phyloP scores from a whole-genome alignment of 2,888 invertebrate species.

The Hoplodrina blanda region DNA sequence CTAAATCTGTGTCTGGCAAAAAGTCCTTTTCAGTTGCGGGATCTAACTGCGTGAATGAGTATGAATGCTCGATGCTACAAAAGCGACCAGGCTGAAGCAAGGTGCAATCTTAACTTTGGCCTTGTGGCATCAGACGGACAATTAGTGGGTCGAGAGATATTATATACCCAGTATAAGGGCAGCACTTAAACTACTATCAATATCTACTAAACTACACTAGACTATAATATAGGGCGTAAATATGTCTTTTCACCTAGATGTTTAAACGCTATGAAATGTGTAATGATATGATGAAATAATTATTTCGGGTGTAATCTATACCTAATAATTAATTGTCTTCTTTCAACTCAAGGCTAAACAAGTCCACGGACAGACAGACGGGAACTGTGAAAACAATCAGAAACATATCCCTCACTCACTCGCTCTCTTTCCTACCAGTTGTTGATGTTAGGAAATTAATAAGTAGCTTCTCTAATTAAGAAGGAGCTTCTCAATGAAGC shows the following conservation, averaged over 20 bases:
- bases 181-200: slow-evolving; percentile 77
- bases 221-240: slow-evolving; percentile 81
- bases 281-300: slow-evolving; percentile 87
- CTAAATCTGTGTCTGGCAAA: slow-evolving; percentile 12
- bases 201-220: slow-evolving; percentile 78
- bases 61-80: slow-evolving; percentile 15
- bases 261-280: slow-evolving; percentile 88
- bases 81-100: slow-evolving; percentile 25
- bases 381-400: slow-evolving; percentile 19
- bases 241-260: slow-evolving; percentile 84
- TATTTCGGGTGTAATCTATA: slow-evolving; percentile 76
- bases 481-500: not conserved
- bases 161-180: slow-evolving; percentile 77
- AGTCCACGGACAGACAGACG: slow-evolving; percentile 67
- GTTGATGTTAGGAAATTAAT: slow-evolving; percentile 19
- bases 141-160: slow-evolving; percentile 61
- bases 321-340: slow-evolving; percentile 65
- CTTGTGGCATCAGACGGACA: slow-evolving; percentile 43
- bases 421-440: slow-evolving; percentile 20
- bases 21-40: slow-evolving; percentile 15
- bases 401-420: slow-evolving; percentile 10
- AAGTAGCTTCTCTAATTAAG: too few relatives aligned
- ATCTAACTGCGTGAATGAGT: slow-evolving; percentile 18
- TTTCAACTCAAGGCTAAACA: slow-evolving; percentile 66
- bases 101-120: slow-evolving; percentile 46